A percentile compares a stretch with the other conserved stretches of the same genome.
Evolutionary conservation across 2,113 vertebrate genomes (phyloP).

Genomic region (Nothoprocta perdicaria): DNA sequence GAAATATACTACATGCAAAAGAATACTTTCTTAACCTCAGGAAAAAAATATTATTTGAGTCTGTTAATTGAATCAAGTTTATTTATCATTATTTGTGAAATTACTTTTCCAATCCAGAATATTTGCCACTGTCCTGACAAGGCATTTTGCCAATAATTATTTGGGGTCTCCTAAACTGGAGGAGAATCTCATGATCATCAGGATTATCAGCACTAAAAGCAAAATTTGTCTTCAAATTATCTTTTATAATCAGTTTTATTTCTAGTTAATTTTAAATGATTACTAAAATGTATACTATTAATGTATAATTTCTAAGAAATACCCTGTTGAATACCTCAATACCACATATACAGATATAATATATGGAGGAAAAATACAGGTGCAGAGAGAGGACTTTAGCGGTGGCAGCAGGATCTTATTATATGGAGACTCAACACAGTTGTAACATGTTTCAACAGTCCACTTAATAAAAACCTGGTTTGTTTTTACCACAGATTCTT

Average conservation of each 20-base stretch:
- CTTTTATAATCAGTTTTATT: not conserved
- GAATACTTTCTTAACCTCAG: not conserved
- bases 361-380: not conserved
- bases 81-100: not conserved
- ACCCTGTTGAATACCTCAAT: not conserved
- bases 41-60: not conserved
- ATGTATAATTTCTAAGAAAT: not conserved
- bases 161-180: not conserved
- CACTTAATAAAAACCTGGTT: not conserved
- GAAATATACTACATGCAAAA: not conserved
- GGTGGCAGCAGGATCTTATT: not conserved
- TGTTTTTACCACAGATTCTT: not conserved
- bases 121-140: not conserved
- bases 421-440: not conserved
- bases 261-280: not conserved
- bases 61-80: slow-evolving; percentile 12
- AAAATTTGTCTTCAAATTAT: not conserved
- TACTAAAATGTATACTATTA: not conserved
- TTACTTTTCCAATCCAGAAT: not conserved
- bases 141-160: not conserved
- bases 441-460: not conserved
- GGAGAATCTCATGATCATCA: not conserved
- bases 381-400: not conserved
- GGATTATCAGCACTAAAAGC: not conserved
- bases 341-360: not conserved